These are phyloP conservation scores for Blera fallax DNA, from an alignment of 2,888 invertebrate species.

Conservation along the genomic window DNA sequence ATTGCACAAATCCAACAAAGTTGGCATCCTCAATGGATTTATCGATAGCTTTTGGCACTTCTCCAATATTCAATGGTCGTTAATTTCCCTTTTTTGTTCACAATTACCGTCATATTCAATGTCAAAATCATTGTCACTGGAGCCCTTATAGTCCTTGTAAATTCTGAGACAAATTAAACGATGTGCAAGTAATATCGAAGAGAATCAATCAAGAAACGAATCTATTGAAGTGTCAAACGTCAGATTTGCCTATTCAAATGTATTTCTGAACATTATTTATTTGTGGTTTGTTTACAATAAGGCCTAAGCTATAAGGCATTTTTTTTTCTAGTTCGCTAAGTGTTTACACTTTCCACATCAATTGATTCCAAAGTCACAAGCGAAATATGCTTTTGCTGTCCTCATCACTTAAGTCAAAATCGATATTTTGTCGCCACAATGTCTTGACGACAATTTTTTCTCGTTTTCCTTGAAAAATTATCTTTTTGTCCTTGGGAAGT, in stretches of 20 bases:
- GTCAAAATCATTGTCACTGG: slow-evolving; percentile 11
- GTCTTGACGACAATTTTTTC: slow-evolving; percentile 32
- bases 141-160: not conserved
- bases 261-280: not conserved
- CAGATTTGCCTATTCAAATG: not conserved
- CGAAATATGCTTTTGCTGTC: not conserved
- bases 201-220: too few relatives aligned
- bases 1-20: not conserved
- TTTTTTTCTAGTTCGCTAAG: not conserved
- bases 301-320: not conserved
- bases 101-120: not conserved
- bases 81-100: not conserved
- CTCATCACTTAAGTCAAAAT: slow-evolving; percentile 12
- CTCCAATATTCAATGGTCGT: not conserved
- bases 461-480: slow-evolving; percentile 48
- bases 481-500: slow-evolving; percentile 60
- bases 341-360: not conserved
- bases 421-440: slow-evolving; percentile 54
- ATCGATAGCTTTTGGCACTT: not conserved
- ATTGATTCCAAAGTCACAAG: not conserved
- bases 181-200: not conserved
- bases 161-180: not conserved
- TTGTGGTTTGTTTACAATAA: not conserved
- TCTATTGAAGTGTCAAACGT: not conserved
- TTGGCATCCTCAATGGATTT: not conserved